phyloP scores from a whole-genome alignment of 2,113 vertebrate species.

The Peucedramus taeniatus region DNA sequence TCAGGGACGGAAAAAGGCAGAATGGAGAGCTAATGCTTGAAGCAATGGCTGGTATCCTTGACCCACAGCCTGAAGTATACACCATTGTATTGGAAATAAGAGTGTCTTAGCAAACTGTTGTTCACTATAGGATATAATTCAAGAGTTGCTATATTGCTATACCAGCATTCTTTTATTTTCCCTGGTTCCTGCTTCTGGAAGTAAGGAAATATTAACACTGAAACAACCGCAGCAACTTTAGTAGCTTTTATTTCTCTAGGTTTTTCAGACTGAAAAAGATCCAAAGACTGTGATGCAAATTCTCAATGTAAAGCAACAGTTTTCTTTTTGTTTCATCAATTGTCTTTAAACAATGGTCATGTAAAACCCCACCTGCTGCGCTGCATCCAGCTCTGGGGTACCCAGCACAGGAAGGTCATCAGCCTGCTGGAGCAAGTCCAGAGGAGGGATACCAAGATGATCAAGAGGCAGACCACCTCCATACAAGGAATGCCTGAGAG shows the following conservation, averaged over 20 bases:
- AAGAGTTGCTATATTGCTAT: background rate
- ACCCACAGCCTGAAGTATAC: background rate
- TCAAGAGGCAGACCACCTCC: background rate
- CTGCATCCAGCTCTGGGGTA: background rate
- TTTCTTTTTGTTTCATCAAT: background rate
- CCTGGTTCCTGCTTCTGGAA: background rate
- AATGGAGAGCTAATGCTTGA: background rate
- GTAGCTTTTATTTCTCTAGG: background rate
- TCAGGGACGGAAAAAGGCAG: background rate
- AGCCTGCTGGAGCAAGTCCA: fast-evolving
- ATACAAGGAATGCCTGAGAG: background rate
- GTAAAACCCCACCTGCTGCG: no score
- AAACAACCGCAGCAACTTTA: background rate
- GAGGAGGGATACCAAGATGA: background rate
- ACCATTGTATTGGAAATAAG: background rate
- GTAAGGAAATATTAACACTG: background rate
- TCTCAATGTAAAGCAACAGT: background rate
- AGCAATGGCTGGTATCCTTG: background rate
- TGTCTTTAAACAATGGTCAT: background rate
- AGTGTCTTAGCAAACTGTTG: background rate
- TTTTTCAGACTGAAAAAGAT: background rate
- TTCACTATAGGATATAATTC: background rate
- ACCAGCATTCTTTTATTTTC: background rate
- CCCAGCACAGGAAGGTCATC: background rate
- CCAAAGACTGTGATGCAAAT: background rate